A percentile compares a stretch with the other conserved stretches of the same genome.
Conservation (phyloP, 2,113 vertebrate genomes). For the Halichoerus grypus region DNA sequence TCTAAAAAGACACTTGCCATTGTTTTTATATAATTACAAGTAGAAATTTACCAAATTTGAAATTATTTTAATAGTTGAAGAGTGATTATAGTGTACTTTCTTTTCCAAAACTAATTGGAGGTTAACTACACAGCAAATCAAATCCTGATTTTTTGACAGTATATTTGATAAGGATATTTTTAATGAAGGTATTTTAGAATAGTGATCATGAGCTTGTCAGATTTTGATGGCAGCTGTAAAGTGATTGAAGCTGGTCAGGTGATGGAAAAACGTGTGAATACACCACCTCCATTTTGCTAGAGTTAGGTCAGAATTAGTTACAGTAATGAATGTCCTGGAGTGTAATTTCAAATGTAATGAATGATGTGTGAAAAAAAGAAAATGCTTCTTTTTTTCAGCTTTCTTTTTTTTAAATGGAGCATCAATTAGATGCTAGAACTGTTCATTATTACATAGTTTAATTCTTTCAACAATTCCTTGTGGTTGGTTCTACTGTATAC, state of each 20-base stretch:
- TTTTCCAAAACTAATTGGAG: slow-evolving; percentile 77
- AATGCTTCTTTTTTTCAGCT: not conserved
- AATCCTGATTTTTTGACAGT: slow-evolving; percentile 71
- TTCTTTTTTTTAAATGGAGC: not conserved
- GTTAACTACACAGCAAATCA: slow-evolving; percentile 75
- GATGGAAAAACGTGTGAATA: slow-evolving; percentile 60
- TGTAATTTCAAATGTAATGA: slow-evolving; percentile 67
- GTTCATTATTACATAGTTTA: not conserved
- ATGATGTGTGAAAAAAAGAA: slow-evolving; percentile 55
- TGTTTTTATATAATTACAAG: slow-evolving; percentile 73
- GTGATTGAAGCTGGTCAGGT: slow-evolving; percentile 71
- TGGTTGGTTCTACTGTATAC: not conserved
- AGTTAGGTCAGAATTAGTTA: slow-evolving; percentile 67
- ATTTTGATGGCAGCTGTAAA: slow-evolving; percentile 65
- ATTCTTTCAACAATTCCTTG: slow-evolving; percentile 8
- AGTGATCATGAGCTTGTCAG: slow-evolving; percentile 68
- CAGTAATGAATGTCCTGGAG: slow-evolving; percentile 62
- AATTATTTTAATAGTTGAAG: slow-evolving; percentile 73
- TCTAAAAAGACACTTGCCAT: slow-evolving; percentile 76
- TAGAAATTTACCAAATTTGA: slow-evolving; percentile 76
- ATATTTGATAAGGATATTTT: slow-evolving; percentile 67
- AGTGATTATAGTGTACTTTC: slow-evolving; percentile 51
- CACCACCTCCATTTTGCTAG: slow-evolving; percentile 6
- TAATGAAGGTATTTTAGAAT: slow-evolving; percentile 76
- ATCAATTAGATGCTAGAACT: slow-evolving; percentile 21